Conservation (phyloP, 2,113 vertebrate species). For the Pycnonotus jocosus region DNA sequence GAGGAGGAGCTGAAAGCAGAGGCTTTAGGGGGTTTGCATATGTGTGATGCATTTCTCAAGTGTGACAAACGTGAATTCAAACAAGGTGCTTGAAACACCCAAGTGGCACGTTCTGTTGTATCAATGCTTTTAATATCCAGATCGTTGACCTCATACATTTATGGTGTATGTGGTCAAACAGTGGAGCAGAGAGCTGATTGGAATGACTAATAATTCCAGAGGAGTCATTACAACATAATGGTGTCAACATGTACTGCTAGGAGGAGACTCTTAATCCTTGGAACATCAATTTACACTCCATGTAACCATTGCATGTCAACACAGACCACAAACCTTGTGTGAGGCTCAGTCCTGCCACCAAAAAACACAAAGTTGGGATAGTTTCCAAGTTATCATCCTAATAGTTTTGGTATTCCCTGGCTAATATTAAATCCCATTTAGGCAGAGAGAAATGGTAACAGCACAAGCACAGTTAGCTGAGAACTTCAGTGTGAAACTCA, state of each 20-base stretch:
- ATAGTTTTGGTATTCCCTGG: neutral
- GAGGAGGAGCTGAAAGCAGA: neutral
- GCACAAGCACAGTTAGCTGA: neutral
- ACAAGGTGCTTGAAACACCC: neutral
- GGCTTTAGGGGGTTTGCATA: neutral
- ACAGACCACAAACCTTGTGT: neutral
- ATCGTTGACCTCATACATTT: neutral
- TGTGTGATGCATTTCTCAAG: neutral
- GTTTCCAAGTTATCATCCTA: neutral
- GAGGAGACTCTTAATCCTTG: neutral
- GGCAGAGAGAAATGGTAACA: neutral
- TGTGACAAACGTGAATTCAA: neutral
- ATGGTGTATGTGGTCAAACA: neutral
- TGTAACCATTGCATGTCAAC: neutral
- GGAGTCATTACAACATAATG: neutral
- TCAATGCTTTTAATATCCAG: neutral
- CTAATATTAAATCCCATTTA: neutral
- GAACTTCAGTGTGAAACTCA: neutral
- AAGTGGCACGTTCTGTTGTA: neutral
- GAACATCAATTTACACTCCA: neutral
- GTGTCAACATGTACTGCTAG: neutral
- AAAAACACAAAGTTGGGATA: neutral
- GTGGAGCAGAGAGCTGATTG: neutral
- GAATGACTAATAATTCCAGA: neutral
- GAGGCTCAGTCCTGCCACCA: neutral